Evolutionary conservation across 2,888 invertebrate genomes (phyloP).

Genomic region (Rotaria magnacalcarata): DNA sequence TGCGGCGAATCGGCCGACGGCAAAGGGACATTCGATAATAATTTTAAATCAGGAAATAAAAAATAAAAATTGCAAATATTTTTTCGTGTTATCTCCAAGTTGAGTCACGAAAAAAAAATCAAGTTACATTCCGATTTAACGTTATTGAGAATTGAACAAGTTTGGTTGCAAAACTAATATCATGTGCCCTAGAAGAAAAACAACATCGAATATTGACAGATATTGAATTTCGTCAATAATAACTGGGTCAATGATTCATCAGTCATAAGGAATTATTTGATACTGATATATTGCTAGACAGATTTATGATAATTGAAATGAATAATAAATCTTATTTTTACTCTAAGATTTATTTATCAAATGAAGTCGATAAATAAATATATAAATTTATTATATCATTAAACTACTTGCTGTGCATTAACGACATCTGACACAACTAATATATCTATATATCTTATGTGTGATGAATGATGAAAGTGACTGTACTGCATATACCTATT

Average conservation of each 20-base stretch:
- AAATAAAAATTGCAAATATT: not conserved
- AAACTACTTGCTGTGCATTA: no score
- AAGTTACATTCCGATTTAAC: not conserved
- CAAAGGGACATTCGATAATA: slow-evolving; percentile 19
- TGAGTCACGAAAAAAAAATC: not conserved
- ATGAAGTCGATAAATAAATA: no score
- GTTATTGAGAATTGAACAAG: not conserved
- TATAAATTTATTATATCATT: no score
- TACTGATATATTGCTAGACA: no score
- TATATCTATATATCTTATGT: no score
- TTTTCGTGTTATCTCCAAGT: not conserved
- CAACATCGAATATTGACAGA: slow-evolving; percentile 15
- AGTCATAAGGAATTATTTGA: not conserved
- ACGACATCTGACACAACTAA: no score
- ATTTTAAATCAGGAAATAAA: not conserved
- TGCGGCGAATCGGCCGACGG: slow-evolving; percentile 2
- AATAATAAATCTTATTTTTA: no score
- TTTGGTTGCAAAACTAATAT: not conserved
- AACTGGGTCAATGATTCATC: not conserved
- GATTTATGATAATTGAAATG: no score
- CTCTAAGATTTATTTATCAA: no score
- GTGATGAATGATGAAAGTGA: no score
- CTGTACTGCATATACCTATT: no score
- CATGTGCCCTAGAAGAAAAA: not conserved
- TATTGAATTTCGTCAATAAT: not conserved